Evolutionary conservation across 2,113 vertebrate species (phyloP), one percentile per base, ranked within the genome.

Genomic region (Zosterops japonicus): DNA sequence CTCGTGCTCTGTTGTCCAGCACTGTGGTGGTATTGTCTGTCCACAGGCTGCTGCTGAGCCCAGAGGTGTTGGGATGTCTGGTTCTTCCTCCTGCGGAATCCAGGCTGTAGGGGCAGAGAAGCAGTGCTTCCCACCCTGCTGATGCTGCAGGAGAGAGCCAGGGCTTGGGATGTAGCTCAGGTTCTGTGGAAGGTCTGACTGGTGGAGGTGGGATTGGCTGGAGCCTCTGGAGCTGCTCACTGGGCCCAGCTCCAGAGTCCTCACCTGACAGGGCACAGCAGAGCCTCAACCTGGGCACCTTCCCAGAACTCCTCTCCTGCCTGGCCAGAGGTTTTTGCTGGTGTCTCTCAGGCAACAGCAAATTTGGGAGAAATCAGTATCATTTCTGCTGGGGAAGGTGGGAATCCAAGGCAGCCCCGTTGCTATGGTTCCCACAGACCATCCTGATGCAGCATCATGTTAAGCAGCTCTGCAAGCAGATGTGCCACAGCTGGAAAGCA

Each of bases 1-100:
- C 4, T 15, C 0, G 0, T n/a, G 42, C 29, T 47, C 20, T 29
- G 15, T 1, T 2, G 5, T 22, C 1, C 23, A n/a, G 8, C 1
- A 5, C 39, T 19, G 49, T 20, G 36, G 7, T 68, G 76, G 56
- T 23, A 1, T 12, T 13, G 5, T 7, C 25, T 39, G 8, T 61
- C 61, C 33, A 14, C 50, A 36, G 69, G 24, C 49, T 71, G 46
- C 71, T 22, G 41, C 59, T 57, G 46, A 24, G 21, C 33, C 24
- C 11, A 3, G 35, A 36, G 12, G 0, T 21, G 17, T 22, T 44
- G 68, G 31, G 9, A 5, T 33, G 29, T 8, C 80, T 9, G 6
- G 5, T 14, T 63, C 21, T 67, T 14, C 27, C 17, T 52, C n/a
- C 19, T 12, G 19, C 19, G n/a, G 12, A 36, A 82, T 41, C 46